Conservation (phyloP, 1,140 invertebrate species). For the Macrobrachium rosenbergii region DNA sequence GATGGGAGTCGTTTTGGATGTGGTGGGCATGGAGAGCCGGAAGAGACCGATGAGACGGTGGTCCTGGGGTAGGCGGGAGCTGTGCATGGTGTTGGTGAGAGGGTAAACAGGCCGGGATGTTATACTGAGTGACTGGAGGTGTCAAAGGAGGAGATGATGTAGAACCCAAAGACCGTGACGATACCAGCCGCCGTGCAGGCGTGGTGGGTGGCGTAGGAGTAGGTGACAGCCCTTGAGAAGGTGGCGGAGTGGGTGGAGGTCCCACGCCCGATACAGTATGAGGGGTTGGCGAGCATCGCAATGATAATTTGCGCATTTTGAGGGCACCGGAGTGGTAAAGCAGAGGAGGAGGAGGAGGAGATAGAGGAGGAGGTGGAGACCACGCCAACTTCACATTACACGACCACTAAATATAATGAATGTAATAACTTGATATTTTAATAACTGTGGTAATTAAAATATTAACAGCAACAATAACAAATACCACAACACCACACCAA, state of each 20-base stretch:
- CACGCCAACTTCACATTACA: no score
- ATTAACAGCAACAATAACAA: no score
- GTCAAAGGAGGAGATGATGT: constrained; percentile 63
- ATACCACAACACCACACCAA: no score
- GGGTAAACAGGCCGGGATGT: constrained; percentile 65
- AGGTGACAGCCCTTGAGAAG: constrained; percentile 46
- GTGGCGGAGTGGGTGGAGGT: constrained; percentile 54
- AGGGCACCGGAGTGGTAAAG: constrained; percentile 35
- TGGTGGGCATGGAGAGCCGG: constrained; percentile 62
- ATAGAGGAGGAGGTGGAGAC: no score
- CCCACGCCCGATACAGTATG: constrained; percentile 56
- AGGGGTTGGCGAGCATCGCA: constrained; percentile 62
- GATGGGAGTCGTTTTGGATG: constrained; percentile 46
- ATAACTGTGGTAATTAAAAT: no score
- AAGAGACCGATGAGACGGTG: constrained; percentile 60
- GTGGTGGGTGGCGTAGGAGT: constrained; percentile 54
- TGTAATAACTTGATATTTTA: no score
- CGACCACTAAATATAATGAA: no score
- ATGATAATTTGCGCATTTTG: constrained; percentile 63
- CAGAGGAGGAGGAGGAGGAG: not conserved
- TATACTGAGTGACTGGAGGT: constrained; percentile 61
- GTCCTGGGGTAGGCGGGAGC: constrained; percentile 64
- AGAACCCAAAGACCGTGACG: constrained; percentile 65
- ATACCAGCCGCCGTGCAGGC: constrained; percentile 60
- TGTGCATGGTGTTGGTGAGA: constrained; percentile 66